Evolutionary conservation across 1,140 invertebrate genomes (phyloP).

Genomic region (Copidosoma floridanum): DNA sequence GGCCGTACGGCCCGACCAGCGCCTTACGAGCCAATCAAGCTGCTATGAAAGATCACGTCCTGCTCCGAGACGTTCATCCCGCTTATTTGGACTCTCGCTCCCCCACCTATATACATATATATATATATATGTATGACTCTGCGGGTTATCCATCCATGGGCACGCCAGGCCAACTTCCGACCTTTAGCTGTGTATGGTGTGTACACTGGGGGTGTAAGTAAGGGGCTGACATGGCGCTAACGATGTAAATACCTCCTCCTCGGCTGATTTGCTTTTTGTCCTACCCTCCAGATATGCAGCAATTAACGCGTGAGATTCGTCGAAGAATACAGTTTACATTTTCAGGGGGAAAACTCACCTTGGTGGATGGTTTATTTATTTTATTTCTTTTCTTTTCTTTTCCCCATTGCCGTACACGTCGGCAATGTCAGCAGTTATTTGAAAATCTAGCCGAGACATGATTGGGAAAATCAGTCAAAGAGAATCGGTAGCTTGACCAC

Average conservation of each 20-base stretch:
- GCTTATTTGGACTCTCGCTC: constrained; percentile 19
- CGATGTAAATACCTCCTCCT: too few relatives aligned
- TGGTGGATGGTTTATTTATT: too few relatives aligned
- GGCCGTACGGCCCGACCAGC: neutral
- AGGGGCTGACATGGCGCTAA: too few relatives aligned
- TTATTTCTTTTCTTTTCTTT: too few relatives aligned
- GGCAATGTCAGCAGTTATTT: neutral
- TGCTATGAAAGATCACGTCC: constrained; percentile 55
- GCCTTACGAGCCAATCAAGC: constrained; percentile 49
- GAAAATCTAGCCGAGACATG: neutral
- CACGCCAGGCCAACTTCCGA: neutral
- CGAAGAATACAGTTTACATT: too few relatives aligned
- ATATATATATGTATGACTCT: neutral
- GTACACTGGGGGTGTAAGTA: neutral
- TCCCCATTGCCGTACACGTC: neutral
- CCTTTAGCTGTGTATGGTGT: neutral
- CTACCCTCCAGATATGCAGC: too few relatives aligned
- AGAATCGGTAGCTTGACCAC: neutral
- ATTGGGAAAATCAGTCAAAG: neutral
- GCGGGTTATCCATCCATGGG: neutral
- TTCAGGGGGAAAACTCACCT: too few relatives aligned
- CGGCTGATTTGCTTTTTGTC: too few relatives aligned
- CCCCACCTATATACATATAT: neutral
- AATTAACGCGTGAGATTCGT: too few relatives aligned
- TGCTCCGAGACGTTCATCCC: constrained; percentile 35